phyloP scores from a whole-genome alignment of 2,888 invertebrate genomes.

The Drosophila mulleri region DNA sequence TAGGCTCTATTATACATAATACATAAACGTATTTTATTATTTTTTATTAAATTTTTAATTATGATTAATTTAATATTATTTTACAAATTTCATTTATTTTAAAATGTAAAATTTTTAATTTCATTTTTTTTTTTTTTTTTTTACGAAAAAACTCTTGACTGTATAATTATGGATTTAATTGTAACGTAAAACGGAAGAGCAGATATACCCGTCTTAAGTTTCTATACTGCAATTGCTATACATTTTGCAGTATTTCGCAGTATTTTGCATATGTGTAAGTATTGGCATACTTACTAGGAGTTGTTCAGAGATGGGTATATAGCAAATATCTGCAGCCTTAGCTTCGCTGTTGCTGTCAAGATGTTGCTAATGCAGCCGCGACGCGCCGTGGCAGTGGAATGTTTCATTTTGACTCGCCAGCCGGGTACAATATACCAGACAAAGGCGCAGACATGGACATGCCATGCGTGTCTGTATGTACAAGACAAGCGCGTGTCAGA shows the following conservation, averaged over 20 bases:
- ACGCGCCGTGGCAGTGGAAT: conserved; percentile 14
- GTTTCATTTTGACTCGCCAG: conserved; percentile 20
- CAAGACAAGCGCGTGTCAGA: neutral
- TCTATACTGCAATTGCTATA: neutral
- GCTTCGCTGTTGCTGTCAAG: conserved; percentile 1
- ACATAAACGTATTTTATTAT: too few species aligned
- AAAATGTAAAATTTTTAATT: too few species aligned
- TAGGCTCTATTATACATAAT: too few species aligned
- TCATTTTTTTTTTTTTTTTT: too few species aligned
- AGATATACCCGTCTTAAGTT: neutral
- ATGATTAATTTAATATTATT: too few species aligned
- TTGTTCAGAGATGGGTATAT: neutral
- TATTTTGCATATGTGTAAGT: neutral
- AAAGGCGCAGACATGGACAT: conserved; percentile 25
- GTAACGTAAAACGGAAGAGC: too few species aligned
- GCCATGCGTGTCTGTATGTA: neutral
- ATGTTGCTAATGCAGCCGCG: conserved; percentile 19
- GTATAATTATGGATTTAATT: too few species aligned
- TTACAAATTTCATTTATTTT: too few species aligned
- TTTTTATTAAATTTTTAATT: too few species aligned
- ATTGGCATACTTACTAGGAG: neutral
- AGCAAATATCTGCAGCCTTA: neutral
- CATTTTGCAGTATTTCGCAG: neutral
- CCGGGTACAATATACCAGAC: conserved; percentile 36
- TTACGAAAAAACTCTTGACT: too few species aligned